Evolutionary conservation across 1,140 invertebrate genomes (phyloP).

Genomic region (Monochamus saltuarius): DNA sequence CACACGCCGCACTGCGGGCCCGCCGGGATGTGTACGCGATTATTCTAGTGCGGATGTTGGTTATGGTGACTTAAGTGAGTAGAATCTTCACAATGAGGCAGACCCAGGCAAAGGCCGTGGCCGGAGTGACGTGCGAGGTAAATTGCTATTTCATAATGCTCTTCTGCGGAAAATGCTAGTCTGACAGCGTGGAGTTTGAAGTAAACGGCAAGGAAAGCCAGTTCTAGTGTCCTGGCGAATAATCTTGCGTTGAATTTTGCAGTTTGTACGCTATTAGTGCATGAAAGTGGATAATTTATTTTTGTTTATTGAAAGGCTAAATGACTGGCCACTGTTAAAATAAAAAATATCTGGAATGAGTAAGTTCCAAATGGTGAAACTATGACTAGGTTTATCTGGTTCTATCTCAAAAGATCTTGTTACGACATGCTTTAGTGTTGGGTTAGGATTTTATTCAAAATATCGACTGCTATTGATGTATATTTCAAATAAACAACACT

Average conservation of each 20-base stretch:
- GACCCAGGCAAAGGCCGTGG: conserved; percentile 30
- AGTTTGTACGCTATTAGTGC: neutral
- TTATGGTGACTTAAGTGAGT: conserved; percentile 18
- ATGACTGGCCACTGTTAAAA: no score
- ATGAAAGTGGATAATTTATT: no score
- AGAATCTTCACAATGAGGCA: conserved; percentile 23
- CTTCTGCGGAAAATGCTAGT: no score
- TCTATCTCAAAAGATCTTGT: no score
- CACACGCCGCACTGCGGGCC: neutral
- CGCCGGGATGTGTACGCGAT: neutral
- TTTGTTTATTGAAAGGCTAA: no score
- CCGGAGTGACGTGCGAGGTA: conserved; percentile 34
- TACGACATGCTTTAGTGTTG: no score
- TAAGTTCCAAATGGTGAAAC: no score
- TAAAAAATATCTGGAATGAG: no score
- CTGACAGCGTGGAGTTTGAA: neutral
- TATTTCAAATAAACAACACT: no score
- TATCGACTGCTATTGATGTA: no score
- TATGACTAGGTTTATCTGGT: no score
- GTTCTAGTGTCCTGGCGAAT: neutral
- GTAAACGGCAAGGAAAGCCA: neutral
- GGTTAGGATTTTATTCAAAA: no score
- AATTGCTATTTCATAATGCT: neutral
- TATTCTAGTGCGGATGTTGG: conserved; percentile 8
- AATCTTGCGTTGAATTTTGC: neutral